Conservation (phyloP, 2,797 vertebrate genomes). For the Poecilia picta region DNA sequence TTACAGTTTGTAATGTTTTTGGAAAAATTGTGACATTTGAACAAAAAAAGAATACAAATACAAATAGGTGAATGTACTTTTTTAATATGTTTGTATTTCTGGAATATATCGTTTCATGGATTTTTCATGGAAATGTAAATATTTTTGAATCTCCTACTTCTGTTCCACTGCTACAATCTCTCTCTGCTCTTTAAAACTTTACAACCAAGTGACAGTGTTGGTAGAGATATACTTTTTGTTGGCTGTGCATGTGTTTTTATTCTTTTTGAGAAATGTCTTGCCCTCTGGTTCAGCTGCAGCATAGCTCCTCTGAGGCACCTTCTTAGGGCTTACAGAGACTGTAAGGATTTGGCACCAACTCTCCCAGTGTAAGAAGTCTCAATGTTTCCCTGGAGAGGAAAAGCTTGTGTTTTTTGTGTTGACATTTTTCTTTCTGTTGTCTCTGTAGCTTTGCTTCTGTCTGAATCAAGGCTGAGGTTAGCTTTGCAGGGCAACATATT, state of each 20-base stretch:
- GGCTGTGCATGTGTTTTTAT: conserved; percentile 15
- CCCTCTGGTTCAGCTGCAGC: conserved; percentile 37
- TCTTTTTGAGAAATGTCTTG: conserved; percentile 31
- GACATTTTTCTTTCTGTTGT: conserved; percentile 16
- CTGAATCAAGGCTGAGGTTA: conserved; percentile 30
- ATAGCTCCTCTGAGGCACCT: conserved; percentile 34
- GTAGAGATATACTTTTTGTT: conserved; percentile 18
- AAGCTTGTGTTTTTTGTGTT: conserved; percentile 17
- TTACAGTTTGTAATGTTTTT: not conserved
- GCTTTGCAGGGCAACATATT: not conserved
- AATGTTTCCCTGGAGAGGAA: conserved; percentile 27
- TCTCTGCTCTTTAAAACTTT: not conserved
- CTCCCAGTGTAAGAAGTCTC: conserved; percentile 28
- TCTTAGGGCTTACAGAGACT: conserved; percentile 33
- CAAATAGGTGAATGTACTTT: not conserved
- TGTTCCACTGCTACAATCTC: not conserved
- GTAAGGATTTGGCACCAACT: not conserved
- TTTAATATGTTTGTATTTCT: not conserved
- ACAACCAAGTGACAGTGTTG: conserved; percentile 21
- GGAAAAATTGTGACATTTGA: not conserved
- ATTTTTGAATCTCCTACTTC: not conserved
- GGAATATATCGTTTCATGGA: not conserved
- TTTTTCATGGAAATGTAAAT: not conserved
- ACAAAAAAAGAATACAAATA: not conserved
- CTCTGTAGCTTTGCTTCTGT: conserved; percentile 9